These are phyloP conservation scores for Gallinago stenura DNA, from an alignment of 2,797 vertebrate species.

Conservation along the genomic window DNA sequence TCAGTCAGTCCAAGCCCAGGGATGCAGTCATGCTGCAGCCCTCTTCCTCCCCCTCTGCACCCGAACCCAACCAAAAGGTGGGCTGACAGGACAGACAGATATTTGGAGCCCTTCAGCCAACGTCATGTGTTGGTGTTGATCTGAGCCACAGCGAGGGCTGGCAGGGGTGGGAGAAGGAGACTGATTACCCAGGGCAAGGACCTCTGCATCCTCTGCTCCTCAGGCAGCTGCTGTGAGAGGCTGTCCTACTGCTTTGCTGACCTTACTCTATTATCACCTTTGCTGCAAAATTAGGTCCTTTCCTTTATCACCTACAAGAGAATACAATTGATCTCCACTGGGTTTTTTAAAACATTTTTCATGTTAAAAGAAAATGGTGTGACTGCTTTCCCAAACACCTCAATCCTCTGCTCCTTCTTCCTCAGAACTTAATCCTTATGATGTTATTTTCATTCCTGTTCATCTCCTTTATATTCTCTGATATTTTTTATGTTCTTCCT, in stretches of 20 bases:
- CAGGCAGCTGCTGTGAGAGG: neutral
- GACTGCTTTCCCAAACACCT: neutral
- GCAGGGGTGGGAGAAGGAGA: neutral
- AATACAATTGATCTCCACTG: neutral
- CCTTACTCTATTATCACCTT: neutral
- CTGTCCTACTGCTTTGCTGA: neutral
- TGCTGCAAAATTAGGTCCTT: neutral
- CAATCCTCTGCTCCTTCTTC: neutral
- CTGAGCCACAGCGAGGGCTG: neutral
- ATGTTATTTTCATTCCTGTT: neutral
- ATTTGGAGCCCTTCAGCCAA: neutral
- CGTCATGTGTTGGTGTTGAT: rapidly evolving
- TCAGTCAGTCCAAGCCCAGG: neutral
- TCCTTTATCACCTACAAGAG: neutral
- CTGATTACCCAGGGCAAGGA: neutral
- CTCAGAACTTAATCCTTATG: neutral
- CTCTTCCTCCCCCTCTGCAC: neutral
- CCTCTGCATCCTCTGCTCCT: neutral
- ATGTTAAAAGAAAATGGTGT: neutral
- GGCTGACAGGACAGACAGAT: neutral
- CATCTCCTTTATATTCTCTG: neutral
- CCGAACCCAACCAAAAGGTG: rapidly evolving
- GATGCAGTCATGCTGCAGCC: neutral
- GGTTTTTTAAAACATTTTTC: neutral
- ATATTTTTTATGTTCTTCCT: neutral